Conservation (phyloP, 2,113 vertebrate genomes). For the Cyprinodon brontotheroides region DNA sequence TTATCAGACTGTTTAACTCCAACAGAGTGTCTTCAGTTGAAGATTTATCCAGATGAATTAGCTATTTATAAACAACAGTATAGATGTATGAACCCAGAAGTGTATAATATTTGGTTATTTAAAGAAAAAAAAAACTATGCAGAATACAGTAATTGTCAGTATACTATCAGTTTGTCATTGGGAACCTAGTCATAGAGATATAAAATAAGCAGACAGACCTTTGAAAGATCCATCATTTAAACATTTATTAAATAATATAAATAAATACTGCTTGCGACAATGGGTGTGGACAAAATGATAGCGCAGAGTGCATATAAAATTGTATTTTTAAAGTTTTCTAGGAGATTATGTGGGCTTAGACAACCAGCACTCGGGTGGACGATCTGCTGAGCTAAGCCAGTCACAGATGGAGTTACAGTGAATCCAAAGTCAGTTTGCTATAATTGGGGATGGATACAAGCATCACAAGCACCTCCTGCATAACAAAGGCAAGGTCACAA, state of each 20-base stretch:
- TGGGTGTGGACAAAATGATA: background rate
- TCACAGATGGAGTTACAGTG: slow-evolving; percentile 81
- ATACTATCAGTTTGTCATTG: background rate
- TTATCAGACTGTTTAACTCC: no score
- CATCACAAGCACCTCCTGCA: slow-evolving; percentile 57
- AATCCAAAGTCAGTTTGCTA: slow-evolving; percentile 80
- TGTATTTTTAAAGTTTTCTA: slow-evolving; percentile 44
- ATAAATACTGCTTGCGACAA: no score
- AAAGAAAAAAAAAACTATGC: background rate
- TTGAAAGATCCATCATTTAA: background rate
- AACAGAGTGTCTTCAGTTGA: no score
- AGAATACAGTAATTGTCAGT: background rate
- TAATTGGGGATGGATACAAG: slow-evolving; percentile 67
- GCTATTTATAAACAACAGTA: background rate
- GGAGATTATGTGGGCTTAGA: slow-evolving; percentile 74
- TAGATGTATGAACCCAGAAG: background rate
- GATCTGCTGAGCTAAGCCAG: slow-evolving; percentile 76
- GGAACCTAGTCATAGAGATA: background rate
- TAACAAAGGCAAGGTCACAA: slow-evolving; percentile 74
- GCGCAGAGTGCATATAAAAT: slow-evolving; percentile 17
- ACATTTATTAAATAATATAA: background rate
- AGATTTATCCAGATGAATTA: background rate
- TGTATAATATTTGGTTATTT: background rate
- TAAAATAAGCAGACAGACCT: background rate
- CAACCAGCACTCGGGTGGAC: slow-evolving; percentile 59